phyloP scores from a whole-genome alignment of 2,113 vertebrate genomes.

The Limnothrissa miodon region DNA sequence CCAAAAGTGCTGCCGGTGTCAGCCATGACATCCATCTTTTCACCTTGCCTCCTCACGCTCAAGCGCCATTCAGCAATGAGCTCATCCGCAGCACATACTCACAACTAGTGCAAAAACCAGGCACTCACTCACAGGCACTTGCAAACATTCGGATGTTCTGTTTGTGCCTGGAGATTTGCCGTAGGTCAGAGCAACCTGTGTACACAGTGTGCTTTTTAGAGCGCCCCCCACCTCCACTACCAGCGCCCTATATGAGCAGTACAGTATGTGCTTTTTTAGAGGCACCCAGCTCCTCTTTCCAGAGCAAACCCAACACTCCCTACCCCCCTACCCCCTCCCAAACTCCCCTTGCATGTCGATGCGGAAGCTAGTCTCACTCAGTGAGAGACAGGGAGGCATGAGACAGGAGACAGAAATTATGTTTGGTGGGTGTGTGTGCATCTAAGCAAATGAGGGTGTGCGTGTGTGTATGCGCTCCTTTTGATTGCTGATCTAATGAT shows the following conservation, averaged over 20 bases:
- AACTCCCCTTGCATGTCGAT: not conserved
- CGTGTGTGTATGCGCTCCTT: not conserved
- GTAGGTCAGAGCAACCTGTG: not conserved
- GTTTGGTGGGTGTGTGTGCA: not conserved
- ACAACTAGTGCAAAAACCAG: not conserved
- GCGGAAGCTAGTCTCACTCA: not conserved
- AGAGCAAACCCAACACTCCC: not conserved
- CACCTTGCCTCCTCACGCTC: not conserved
- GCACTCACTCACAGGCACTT: not conserved
- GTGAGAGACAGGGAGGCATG: not conserved
- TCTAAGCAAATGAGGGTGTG: not conserved
- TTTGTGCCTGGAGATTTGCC: not conserved
- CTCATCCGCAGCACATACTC: not conserved
- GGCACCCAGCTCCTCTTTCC: not conserved
- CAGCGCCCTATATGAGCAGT: not conserved
- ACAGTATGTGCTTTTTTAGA: not conserved
- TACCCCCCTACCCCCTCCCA: not conserved
- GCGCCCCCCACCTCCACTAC: too few relatives aligned
- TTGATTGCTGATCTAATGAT: slow-evolving; percentile 40
- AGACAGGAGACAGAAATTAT: not conserved
- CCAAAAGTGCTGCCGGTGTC: not conserved
- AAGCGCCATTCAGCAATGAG: not conserved
- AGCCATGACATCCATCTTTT: not conserved
- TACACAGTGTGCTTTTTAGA: not conserved
- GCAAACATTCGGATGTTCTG: not conserved